Evolutionary conservation across 2,888 invertebrate species (phyloP), one percentile per base, ranked within the genome.

Genomic region (Chaetoderma sp.): DNA sequence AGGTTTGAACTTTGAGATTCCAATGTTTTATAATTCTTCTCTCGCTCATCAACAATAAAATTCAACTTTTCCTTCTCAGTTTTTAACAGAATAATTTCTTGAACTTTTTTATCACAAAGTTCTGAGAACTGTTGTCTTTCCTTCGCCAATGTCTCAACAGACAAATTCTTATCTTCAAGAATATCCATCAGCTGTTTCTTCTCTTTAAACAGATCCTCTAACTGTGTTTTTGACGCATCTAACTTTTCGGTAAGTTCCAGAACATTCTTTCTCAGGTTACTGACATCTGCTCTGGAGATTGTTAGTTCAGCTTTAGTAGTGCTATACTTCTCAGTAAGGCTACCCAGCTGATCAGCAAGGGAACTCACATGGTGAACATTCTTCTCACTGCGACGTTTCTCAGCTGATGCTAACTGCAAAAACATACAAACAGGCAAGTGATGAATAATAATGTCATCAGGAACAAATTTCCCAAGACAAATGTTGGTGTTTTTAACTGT

Each of bases 31-130:
- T 83, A 65, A 63, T 78, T 77, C 55, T 78, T 79, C 63, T 83
- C 81, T 56, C 79, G 80, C 61, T 84, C 84, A 60, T 83, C 82
- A 21, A 83, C 67, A 66, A 82, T 81, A 8, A 79, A 65, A 4
- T 68, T 72, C 27, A 83, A 50, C 49, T 76, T 76, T 32, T 83
- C 83, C 33, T 74, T 74, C 32, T 75, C 67, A 4, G 72, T 61
- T 52, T 77, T 77, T 28, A 82, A 47, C 45, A 74, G 68, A 13
- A 71, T 56, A 10, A 81, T n/a, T 64, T 83, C 83, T 47, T 73
- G 72, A 39, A 72, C 75, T 57, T 74, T 77, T 66, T 82, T 77
- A 25, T 83, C 83, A 36, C 77, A 64, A n/a, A 78, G 60, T 42
- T 73, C 70, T 59, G 76, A 73, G 56, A 78, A 82, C 68, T 80